Evolutionary conservation across 2,888 invertebrate genomes (phyloP), one percentile per base, ranked within the genome.

Genomic region (Villa cingulata): DNA sequence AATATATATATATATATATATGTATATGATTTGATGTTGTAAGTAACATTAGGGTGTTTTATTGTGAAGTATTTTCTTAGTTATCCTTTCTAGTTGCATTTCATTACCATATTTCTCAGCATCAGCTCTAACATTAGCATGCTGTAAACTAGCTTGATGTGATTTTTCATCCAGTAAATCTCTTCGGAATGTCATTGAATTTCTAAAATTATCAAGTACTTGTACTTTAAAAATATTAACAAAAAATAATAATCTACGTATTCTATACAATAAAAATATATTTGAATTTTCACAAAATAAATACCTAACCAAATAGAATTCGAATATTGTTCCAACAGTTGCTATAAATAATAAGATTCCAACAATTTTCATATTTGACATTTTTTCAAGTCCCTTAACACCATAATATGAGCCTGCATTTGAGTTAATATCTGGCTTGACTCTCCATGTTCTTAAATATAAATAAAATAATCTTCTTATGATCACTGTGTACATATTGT

Each of bases 331-430:
- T 2, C 80, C 80, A 40, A 80, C 36, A 3, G 74, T 54, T 16
- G 80, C 75, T 27, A 84, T 58, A 1, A 74, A 60, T 15, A 79
- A 53, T 50, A 81, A 75, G 19, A 75, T 59, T 4, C 74, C 53
- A 2, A 80, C 77, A 23, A 86, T 74, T 47, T 72, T 70, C 43
- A 67, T 68, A 64, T 84, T 85, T 1, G 81, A 74, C 9, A 80
- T 55, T 56, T 72, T 77, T 47, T 72, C 74, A 0, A 79, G 40
- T 1, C 80, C 80, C 50, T 70, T 70, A 1, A 80, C 68, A 1
- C 82, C 81, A 63, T 83, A 83, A 58, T 80, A 82, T 1, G 72
- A 63, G n/a, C 72, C 69, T 5, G 64, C 62, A 53, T 63, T 59
- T 9, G 61, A 46, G 51, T 53, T 47, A 39, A 54, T 57, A 32